A percentile compares a stretch with the other conserved stretches of the same genome.
Evolutionary conservation across 2,888 invertebrate species (phyloP).

Genomic region (Leptopilina drosophilae): DNA sequence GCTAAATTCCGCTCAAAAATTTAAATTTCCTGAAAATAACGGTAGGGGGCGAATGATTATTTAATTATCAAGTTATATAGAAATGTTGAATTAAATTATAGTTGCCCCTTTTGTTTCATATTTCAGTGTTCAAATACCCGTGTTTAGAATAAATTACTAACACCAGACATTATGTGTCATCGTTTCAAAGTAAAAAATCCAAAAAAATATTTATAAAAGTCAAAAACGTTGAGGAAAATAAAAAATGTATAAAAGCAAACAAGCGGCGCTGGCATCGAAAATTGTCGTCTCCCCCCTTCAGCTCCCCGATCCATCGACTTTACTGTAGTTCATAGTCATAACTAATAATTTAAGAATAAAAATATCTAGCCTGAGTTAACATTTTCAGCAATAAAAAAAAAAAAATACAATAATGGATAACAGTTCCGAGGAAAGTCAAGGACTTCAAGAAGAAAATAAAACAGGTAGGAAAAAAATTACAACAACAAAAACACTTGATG

Average conservation of each 20-base stretch:
- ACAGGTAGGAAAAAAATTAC: conserved; percentile 41
- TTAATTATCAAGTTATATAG: no score
- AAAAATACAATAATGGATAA: conserved; percentile 47
- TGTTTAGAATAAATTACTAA: no score
- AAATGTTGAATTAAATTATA: no score
- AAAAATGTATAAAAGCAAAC: no score
- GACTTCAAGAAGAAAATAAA: conserved; percentile 35
- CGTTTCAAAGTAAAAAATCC: no score
- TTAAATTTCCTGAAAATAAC: no score
- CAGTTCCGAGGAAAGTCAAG: conserved; percentile 46
- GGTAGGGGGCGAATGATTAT: no score
- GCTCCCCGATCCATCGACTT: neutral
- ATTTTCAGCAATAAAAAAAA: conserved; percentile 12
- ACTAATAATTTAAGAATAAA: neutral
- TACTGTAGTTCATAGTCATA: neutral
- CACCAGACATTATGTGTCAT: no score
- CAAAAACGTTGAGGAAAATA: neutral
- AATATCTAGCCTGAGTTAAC: neutral
- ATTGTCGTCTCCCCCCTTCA: neutral
- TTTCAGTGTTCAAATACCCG: no score
- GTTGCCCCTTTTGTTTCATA: no score
- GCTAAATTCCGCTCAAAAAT: no score
- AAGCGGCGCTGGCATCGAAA: conserved; percentile 29
- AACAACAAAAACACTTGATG: neutral
- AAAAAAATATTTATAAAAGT: neutral